Conservation (phyloP, 1,140 invertebrate genomes). For the Leptonema lineaticorne region DNA sequence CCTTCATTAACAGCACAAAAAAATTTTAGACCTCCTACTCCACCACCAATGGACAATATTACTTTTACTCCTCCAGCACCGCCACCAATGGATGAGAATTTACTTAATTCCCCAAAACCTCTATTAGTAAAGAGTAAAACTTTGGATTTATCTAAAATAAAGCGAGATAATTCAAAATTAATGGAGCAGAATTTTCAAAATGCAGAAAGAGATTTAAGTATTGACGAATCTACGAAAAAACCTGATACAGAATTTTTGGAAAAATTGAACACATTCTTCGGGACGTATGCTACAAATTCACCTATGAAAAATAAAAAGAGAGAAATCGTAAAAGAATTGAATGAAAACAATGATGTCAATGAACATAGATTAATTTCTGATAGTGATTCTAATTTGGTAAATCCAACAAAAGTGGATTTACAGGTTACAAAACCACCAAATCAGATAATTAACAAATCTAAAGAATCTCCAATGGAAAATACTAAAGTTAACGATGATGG, state of each 20-base stretch:
- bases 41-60: too few relatives aligned
- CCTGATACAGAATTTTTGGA: background rate
- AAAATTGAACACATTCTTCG: background rate
- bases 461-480: background rate
- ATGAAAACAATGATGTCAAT: too few relatives aligned
- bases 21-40: too few relatives aligned
- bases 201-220: background rate
- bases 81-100: background rate
- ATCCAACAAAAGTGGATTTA: background rate
- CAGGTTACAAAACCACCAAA: background rate
- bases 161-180: background rate
- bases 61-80: background rate
- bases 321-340: too few relatives aligned
- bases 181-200: background rate
- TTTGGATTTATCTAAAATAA: background rate
- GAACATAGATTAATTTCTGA: too few relatives aligned
- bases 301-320: too few relatives aligned
- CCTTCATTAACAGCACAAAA: too few relatives aligned
- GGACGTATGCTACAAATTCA: background rate
- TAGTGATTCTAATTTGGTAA: background rate
- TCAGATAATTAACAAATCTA: background rate
- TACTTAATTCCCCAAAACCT: background rate
- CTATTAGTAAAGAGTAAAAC: constrained; percentile 3
- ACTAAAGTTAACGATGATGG: background rate
- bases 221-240: background rate